Evolutionary conservation across 2,888 invertebrate species (phyloP).

Genomic region (Phortica okadai): DNA sequence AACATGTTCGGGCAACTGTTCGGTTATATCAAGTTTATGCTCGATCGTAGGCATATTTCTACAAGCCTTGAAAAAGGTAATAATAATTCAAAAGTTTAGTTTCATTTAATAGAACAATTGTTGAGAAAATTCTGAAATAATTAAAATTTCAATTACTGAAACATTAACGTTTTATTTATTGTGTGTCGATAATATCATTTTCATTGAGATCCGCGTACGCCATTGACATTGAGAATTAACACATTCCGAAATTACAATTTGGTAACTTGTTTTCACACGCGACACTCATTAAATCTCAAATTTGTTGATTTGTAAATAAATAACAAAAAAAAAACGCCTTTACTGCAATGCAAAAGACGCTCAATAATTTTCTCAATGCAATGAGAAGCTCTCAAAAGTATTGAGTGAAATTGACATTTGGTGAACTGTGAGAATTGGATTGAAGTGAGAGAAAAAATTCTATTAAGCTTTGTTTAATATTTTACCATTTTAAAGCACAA

Average conservation of each 20-base stretch:
- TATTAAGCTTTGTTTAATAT: no score
- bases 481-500: no score
- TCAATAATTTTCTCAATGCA: background rate
- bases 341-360: background rate
- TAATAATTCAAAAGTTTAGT: background rate
- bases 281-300: background rate
- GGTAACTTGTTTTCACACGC: slow-evolving; percentile 15
- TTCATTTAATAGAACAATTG: no score
- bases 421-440: no score
- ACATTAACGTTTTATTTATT: background rate
- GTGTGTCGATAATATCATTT: background rate
- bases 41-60: slow-evolving; percentile 66
- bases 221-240: slow-evolving; percentile 23
- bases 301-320: background rate
- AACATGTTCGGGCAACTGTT: slow-evolving; percentile 82
- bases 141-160: no score
- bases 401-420: no score
- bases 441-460: no score
- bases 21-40: slow-evolving; percentile 80
- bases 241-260: slow-evolving; percentile 1
- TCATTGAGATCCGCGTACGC: slow-evolving; percentile 18
- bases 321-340: background rate
- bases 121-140: no score
- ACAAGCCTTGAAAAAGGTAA: slow-evolving; percentile 17
- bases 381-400: no score